Evolutionary conservation across 1,140 invertebrate species (phyloP).

Genomic region (Calephelis virginiensis): DNA sequence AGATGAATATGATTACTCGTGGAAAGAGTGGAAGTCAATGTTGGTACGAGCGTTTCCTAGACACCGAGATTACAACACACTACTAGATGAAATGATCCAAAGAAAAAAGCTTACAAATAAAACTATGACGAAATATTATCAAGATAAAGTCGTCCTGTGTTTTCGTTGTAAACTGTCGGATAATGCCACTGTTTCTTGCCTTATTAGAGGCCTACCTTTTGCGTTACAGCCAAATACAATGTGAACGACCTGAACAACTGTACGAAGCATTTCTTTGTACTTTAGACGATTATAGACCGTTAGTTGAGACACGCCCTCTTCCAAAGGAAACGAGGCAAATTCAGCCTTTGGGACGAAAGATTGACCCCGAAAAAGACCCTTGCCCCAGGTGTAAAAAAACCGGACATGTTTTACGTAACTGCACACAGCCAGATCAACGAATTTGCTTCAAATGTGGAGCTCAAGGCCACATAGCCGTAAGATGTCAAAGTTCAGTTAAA

Average conservation of each 20-base stretch:
- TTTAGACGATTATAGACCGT: slow-evolving; percentile 32
- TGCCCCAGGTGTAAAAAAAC: slow-evolving; percentile 38
- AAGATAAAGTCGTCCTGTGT: slow-evolving; percentile 49
- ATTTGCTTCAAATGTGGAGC: slow-evolving; percentile 37
- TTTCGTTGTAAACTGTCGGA: slow-evolving; percentile 47
- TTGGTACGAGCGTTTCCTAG: slow-evolving; percentile 25
- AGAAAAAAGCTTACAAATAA: slow-evolving; percentile 39
- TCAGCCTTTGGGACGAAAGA: background rate
- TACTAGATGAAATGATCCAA: slow-evolving; percentile 18
- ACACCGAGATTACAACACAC: slow-evolving; percentile 19
- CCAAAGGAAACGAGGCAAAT: background rate
- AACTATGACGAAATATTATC: slow-evolving; percentile 47
- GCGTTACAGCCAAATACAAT: slow-evolving; percentile 45
- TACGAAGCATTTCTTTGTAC: slow-evolving; percentile 42
- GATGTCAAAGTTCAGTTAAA: background rate
- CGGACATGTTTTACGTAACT: slow-evolving; percentile 32
- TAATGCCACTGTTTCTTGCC: slow-evolving; percentile 47
- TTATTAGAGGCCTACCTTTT: slow-evolving; percentile 46
- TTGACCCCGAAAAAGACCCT: slow-evolving; percentile 30
- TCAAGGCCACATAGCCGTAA: slow-evolving; percentile 32
- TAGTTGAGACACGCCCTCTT: background rate
- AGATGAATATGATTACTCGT: slow-evolving; percentile 22
- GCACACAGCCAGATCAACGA: slow-evolving; percentile 27
- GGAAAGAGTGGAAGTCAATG: slow-evolving; percentile 26
- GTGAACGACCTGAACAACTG: slow-evolving; percentile 36